Evolutionary conservation across 2,888 invertebrate species (phyloP), one percentile per base, ranked within the genome.

Genomic region (Scelioninae gen. 1): DNA sequence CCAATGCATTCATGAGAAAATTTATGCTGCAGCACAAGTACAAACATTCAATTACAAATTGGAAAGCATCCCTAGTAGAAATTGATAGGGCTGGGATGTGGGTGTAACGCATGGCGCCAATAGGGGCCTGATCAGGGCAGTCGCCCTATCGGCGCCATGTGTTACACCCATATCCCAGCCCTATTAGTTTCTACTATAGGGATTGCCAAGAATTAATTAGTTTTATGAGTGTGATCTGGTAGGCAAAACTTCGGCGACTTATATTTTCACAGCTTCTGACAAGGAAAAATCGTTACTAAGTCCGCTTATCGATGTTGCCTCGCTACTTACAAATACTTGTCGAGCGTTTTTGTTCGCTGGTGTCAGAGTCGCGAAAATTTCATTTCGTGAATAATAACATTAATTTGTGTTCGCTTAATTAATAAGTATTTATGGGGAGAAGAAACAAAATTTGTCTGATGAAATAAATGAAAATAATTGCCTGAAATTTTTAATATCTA

Each of bases 401-500:
- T 38, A 38, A 38, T 38, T 38, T 38, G 38, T 9, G 38, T 9
- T 8, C 38, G 38, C 9, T 38, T 38, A 6, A 38, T 38, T 38
- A 38, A 38, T 38, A 38, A 38, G 38, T 38, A 1, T 38, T 9
- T 34, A 5, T 8, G 34, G 34, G 34, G 38, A 5, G 38, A 38
- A 38, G 5, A 38, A 10, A 38, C 38, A 10, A 45, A 7, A 7
- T 45, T n/a, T 13, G 0, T 45, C n/a, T 45, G 1, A 4, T 43
- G 4, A 43, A 43, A 10, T 5, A 49, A n/a, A n/a, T 23, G 62
- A 16, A 51, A 29, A 16, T 62, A 11, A 55, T 43, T 78, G 89
- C 91, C 90, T 88, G 84, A 93, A 93, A 85, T 93, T 92, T 84
- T 93, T 93, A 34, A 90, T 89, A 84, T 94, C 94, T 8, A 93